Base-by-base conservation (phyloP, 2,113 vertebrate species). In the Halichoeres trimaculatus region DNA sequence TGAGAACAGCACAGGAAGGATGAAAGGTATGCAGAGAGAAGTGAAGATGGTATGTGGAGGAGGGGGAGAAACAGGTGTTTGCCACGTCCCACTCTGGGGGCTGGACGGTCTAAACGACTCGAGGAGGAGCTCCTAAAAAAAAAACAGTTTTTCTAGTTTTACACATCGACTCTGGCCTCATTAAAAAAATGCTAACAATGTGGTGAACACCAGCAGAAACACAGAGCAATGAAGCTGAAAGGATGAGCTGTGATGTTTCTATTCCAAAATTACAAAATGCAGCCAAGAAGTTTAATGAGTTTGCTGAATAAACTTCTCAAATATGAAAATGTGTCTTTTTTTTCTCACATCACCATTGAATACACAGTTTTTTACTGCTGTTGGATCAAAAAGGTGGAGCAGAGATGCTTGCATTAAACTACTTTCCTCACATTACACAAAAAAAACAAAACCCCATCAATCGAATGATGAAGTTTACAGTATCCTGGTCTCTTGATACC, bases 11-110 rank as follows among this genome's bases (percentile, higher is more conserved):
- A 5, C 11, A 43, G 24, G 16, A 57, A 40, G 58, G n/a, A 67
- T 55, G 59, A 76, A 69, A 80, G 54, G 59, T 52, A 81, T 56
- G 47, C 17, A 51, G 48, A 53, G 56, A 78, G 41, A 43, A 62
- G 24, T 12, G 55, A 22, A 51, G 22, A 12, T 10, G 59, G 38
- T 22, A 59, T 66, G 63, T 51, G 35, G 58, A 14, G 10, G 40
- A 45, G 24, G 58, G 34, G 38, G 52, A 52, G 53, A 74, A 73
- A 72, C 69, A 74, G 68, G 55, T 72, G 79, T 55, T 74, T 55
- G 20, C 30, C 45, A 52, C 22, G 16, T 41, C 52, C 48, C 30
- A 45, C 38, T 54, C 47, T 16, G 50, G 34, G 19, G 8, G 9
- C 4, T 30, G 16, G 23, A 34, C 60, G 16, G 26, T 41, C 40